Base-by-base conservation (phyloP, 2,797 vertebrate genomes). In the Semotilus atromaculatus region DNA sequence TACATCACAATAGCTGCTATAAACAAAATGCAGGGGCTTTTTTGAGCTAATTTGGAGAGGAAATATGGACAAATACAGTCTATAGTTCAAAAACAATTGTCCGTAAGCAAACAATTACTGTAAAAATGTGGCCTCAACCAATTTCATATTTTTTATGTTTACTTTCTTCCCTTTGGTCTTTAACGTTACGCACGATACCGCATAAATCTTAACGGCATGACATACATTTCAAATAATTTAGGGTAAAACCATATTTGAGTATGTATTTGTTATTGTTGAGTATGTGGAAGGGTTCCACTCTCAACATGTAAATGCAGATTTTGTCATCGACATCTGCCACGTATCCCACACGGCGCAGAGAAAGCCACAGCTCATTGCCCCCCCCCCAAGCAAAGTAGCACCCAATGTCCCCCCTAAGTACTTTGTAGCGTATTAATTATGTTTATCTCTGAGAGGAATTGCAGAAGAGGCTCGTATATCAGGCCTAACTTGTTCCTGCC, bases 251-350 rank as follows among this genome's bases (percentile, higher is more conserved):
- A 80, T 36, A 90, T 85, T 85, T 40, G 79, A 86, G 89, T 86
- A 88, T 64, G 19, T 77, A 91, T 89, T 93, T 93, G 93, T 89
- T 94, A 90, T 90, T 90, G 88, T 90, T 94, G 90, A 93, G 92
- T 89, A 91, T 74, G 92, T 91, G 93, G 92, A 91, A 80, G 51
- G 7, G 79, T 91, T 95, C 95, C 95, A 94, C 90, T 91, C 85
- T 81, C 85, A 81, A 87, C 76, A 95, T 94, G 91, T 94, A 91
- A 93, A 91, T 81, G 21, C 94, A 18, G 62, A 89, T 93, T 90
- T 93, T 93, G 94, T 95, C 94, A 95, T 95, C 94, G 94, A 94
- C 95, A 94, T 95, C 93, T 95, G 95, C 95, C 95, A 92, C 83
- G 91, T 92, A 89, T 94, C 93, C 93, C 91, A 82, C 86, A 83